Evolutionary conservation across 2,113 vertebrate genomes (phyloP).

Genomic region (Gracilinanus agilis): DNA sequence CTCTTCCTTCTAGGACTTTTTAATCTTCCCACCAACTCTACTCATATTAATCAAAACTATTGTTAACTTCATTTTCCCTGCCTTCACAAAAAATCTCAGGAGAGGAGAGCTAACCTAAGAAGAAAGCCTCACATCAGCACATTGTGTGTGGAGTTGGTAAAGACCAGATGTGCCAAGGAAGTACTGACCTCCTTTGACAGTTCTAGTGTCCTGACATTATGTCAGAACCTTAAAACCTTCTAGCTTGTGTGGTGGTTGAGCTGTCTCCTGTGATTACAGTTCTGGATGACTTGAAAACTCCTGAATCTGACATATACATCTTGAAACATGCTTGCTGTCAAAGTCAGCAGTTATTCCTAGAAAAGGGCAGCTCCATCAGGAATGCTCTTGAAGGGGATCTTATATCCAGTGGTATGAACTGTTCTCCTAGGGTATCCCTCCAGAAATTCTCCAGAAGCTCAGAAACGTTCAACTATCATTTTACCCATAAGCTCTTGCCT

Average conservation of each 20-base stretch:
- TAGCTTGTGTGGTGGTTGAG: slow-evolving; percentile 69
- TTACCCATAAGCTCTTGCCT: accelerated
- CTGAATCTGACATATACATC: slow-evolving; percentile 44
- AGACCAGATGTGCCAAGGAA: slow-evolving; percentile 70
- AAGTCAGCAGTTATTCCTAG: slow-evolving; percentile 65
- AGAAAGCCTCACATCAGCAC: neutral
- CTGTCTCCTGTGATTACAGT: slow-evolving; percentile 75
- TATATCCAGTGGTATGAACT: neutral
- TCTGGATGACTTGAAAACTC: slow-evolving; percentile 64
- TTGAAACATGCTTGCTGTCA: slow-evolving; percentile 60
- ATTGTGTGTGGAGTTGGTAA: neutral
- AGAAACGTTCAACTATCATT: neutral
- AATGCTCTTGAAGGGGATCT: neutral
- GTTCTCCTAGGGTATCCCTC: neutral
- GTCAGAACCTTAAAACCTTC: slow-evolving; percentile 63
- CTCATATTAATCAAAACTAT: neutral
- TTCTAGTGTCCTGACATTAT: neutral
- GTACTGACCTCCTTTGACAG: slow-evolving; percentile 16
- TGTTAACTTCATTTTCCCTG: neutral
- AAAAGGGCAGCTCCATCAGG: slow-evolving; percentile 7
- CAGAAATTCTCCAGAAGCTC: neutral
- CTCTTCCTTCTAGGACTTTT: neutral
- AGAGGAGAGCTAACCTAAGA: neutral
- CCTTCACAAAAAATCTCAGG: neutral
- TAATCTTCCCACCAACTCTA: neutral